A percentile compares a stretch with the other conserved stretches of the same genome.
Conservation (phyloP, 2,797 vertebrate genomes). For the Sebastes iracundus region DNA sequence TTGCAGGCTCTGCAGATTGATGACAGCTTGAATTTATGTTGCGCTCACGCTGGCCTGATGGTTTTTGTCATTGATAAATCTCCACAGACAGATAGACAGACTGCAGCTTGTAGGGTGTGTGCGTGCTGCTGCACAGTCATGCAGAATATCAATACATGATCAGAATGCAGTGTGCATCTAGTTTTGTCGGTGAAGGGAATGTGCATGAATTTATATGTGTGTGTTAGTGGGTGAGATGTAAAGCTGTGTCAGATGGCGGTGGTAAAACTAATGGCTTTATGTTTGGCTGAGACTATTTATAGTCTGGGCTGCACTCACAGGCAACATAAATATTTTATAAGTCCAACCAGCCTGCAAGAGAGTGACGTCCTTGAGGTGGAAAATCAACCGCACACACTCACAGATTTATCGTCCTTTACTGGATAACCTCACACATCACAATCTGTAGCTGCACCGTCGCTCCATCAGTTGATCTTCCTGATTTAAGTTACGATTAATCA, state of each 20-base stretch:
- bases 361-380: constrained; percentile 33
- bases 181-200: neutral
- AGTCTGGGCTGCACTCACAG: constrained; percentile 38
- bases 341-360: constrained; percentile 28
- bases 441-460: neutral
- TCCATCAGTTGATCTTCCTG: neutral
- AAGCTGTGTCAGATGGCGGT: neutral
- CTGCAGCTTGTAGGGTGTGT: neutral
- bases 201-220: constrained; percentile 5
- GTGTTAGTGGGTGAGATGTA: neutral
- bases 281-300: constrained; percentile 61
- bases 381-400: neutral
- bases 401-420: neutral
- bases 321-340: constrained; percentile 64
- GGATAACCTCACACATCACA: neutral
- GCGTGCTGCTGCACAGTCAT: neutral
- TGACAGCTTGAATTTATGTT: neutral
- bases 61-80: neutral
- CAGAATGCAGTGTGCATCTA: neutral
- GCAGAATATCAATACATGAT: constrained; percentile 42
- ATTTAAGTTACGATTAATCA: neutral
- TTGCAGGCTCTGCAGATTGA: neutral
- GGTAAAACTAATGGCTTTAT: constrained; percentile 28
- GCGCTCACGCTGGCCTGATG: neutral
- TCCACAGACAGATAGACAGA: neutral